Evolutionary conservation across 2,888 invertebrate species (phyloP).

Genomic region (Sericinus montela): DNA sequence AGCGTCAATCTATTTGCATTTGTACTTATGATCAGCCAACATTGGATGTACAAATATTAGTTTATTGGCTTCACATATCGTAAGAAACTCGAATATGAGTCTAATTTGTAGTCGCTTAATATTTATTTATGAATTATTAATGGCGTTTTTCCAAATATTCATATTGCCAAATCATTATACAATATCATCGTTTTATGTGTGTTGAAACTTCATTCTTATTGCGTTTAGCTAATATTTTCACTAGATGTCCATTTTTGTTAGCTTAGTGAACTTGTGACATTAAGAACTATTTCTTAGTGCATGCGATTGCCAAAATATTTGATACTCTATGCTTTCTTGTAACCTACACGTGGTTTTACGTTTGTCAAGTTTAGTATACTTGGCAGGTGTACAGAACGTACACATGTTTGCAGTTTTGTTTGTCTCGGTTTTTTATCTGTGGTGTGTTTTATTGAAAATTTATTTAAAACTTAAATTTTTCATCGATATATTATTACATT

Average conservation of each 20-base stretch:
- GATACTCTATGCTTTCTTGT: neutral
- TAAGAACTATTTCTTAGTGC: neutral
- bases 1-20: no score
- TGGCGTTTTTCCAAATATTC: slow-evolving; percentile 10
- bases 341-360: neutral
- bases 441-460: no score
- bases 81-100: slow-evolving; percentile 1
- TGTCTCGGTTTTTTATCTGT: no score
- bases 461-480: no score
- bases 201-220: no score
- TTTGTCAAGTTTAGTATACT: neutral
- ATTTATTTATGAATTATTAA: slow-evolving; percentile 14
- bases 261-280: neutral
- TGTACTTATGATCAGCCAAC: neutral
- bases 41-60: neutral
- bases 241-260: neutral
- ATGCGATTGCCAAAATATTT: neutral
- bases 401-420: no score
- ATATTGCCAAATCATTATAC: neutral
- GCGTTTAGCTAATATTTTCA: no score
- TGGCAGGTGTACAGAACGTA: neutral
- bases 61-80: slow-evolving; percentile 9
- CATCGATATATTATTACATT: no score
- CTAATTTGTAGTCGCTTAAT: slow-evolving; percentile 1
- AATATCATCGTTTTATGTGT: neutral